phyloP scores from a whole-genome alignment of 2,888 invertebrate species.

The Octodonta nipae region DNA sequence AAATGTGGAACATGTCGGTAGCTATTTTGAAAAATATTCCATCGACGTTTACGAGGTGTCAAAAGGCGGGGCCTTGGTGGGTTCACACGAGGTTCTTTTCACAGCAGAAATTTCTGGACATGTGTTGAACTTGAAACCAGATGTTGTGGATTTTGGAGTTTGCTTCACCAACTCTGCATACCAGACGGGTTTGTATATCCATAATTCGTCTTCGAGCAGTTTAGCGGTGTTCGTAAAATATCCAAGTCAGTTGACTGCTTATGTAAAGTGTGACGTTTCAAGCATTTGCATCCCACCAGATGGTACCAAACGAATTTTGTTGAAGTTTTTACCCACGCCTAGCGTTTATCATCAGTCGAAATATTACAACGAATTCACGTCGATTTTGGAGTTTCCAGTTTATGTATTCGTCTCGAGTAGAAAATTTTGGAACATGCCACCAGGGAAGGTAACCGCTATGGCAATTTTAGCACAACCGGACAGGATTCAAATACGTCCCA shows the following conservation, averaged over 20 bases:
- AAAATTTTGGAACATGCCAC: too few relatives aligned
- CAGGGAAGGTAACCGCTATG: too few relatives aligned
- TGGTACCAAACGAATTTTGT: not conserved
- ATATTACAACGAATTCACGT: not conserved
- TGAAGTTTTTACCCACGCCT: not conserved
- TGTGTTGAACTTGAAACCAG: slow-evolving; percentile 14
- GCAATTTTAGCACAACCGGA: too few relatives aligned
- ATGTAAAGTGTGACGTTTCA: slow-evolving; percentile 1
- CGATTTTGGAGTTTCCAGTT: not conserved
- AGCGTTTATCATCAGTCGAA: too few relatives aligned
- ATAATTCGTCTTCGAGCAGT: slow-evolving; percentile 8
- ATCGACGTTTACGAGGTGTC: too few relatives aligned
- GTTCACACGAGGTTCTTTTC: slow-evolving; percentile 8
- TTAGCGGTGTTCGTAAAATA: not conserved
- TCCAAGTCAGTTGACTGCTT: not conserved
- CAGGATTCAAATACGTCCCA: too few relatives aligned
- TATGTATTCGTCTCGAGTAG: too few relatives aligned
- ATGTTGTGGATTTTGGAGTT: slow-evolving; percentile 17
- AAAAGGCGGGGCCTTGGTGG: too few relatives aligned
- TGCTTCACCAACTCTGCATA: slow-evolving; percentile 17
- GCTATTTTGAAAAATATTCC: not conserved
- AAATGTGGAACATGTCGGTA: not conserved
- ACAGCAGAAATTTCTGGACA: slow-evolving; percentile 16
- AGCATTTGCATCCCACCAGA: not conserved
- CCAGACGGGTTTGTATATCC: slow-evolving; percentile 14